A percentile compares a stretch with the other conserved stretches of the same genome.
phyloP scores from a whole-genome alignment of 2,888 invertebrate genomes.

The Eumerus sabulonum region DNA sequence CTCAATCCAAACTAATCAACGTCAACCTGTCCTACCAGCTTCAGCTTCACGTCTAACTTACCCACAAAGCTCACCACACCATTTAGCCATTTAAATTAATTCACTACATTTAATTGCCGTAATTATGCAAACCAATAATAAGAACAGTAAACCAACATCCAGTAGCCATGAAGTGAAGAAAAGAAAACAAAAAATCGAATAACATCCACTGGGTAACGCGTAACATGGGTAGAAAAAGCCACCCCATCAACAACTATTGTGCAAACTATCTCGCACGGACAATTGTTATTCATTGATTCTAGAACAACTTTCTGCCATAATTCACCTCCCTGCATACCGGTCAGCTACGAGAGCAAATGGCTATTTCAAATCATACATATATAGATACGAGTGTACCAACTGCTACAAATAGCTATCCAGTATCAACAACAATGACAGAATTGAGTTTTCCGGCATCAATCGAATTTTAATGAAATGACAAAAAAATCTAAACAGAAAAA shows the following conservation, averaged over 20 bases:
- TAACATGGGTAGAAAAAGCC: not conserved
- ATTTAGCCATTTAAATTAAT: slow-evolving; percentile 60
- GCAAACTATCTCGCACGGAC: slow-evolving; percentile 30
- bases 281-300: slow-evolving; percentile 65
- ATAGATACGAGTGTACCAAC: slow-evolving; percentile 20
- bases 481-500: slow-evolving; percentile 2
- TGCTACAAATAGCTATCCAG: too few species aligned
- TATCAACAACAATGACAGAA: slow-evolving; percentile 55
- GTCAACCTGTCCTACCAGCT: slow-evolving; percentile 37
- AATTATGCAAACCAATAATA: slow-evolving; percentile 59
- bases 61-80: slow-evolving; percentile 49
- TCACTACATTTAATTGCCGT: slow-evolving; percentile 49
- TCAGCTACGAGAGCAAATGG: too few species aligned
- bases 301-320: slow-evolving; percentile 66
- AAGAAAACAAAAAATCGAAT: slow-evolving; percentile 21
- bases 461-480: slow-evolving; percentile 54
- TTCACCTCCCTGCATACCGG: slow-evolving; percentile 59
- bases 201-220: slow-evolving; percentile 22
- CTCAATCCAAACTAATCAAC: slow-evolving; percentile 61
- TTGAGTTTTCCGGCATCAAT: slow-evolving; percentile 66
- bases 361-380: not conserved
- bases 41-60: slow-evolving; percentile 19
- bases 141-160: not conserved
- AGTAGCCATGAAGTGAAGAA: too few species aligned
- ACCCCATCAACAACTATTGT: not conserved